Conservation (phyloP, 2,888 invertebrate genomes). For the Dicranocentrus wangi region DNA sequence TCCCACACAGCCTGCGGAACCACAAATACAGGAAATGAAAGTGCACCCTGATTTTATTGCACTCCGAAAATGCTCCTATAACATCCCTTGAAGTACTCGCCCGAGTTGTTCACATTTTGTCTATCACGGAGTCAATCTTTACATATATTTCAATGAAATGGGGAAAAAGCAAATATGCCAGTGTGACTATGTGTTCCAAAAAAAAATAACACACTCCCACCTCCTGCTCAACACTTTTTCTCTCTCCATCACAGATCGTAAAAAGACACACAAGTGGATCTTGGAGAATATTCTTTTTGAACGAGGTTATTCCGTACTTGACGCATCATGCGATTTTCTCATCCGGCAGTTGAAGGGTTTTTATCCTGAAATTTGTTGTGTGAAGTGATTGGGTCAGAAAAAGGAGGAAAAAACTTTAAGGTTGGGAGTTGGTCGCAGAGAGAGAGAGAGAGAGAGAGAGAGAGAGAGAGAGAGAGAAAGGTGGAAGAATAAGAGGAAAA, state of each 20-base stretch:
- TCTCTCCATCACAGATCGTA: neutral
- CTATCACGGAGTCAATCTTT: neutral
- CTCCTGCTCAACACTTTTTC: neutral
- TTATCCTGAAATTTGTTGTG: slow-evolving; percentile 36
- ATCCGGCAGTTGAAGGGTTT: slow-evolving; percentile 37
- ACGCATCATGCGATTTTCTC: slow-evolving; percentile 50
- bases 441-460: too few species aligned
- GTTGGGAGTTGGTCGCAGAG: too few species aligned
- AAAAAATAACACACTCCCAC: too few species aligned
- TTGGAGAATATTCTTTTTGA: slow-evolving; percentile 30
- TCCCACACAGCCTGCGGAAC: neutral
- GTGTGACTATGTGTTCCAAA: too few species aligned
- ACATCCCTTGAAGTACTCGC: too few species aligned
- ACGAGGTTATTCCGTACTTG: slow-evolving; percentile 34
- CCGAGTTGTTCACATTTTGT: too few species aligned
- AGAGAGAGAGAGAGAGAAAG: too few species aligned
- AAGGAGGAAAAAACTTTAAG: too few species aligned
- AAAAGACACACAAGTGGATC: slow-evolving; percentile 6
- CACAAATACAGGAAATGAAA: slow-evolving; percentile 1
- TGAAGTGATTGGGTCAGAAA: slow-evolving; percentile 25
- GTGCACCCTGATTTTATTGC: slow-evolving; percentile 13
- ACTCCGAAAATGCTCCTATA: neutral
- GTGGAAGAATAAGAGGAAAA: too few species aligned
- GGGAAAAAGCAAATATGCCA: neutral
- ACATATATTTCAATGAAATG: slow-evolving; percentile 3